Evolutionary conservation across 23 tunicate genomes (phyloP), one percentile per base, ranked within the genome.

Genomic region (Ascidia mentula): DNA sequence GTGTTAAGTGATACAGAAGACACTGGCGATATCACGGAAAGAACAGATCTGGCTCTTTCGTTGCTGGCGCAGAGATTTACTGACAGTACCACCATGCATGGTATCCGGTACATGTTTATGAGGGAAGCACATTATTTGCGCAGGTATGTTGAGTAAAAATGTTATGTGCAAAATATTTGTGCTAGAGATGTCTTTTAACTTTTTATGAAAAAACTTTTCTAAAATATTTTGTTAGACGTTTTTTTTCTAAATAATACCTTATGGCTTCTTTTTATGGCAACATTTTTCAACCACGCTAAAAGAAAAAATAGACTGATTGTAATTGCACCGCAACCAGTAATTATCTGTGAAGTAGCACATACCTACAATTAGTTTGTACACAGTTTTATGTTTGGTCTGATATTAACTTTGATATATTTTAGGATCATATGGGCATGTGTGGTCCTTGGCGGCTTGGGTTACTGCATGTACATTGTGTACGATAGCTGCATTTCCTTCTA

Each of bases 51-150:
- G 39, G 84, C 72, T 9, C 7, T 83, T 45, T 30, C 80, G 2
- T 5, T 78, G 38, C 75, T 82, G 20, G 72, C 79, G 18, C 42
- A 46, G 4, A 22, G 72, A 13, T 89, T 89, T 71, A 45, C 79
- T 0, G 95, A 89, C 0, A 83, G 78, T 70, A 77, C 79, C 13
- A 81, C 89, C 28, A 79, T 89, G 88, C 95, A 89, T 78, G 95
- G 95, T 0, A 18, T 89, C 34, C 38, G 95, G 60, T 84, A 89
- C 46, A 53, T 89, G 9, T 89, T 89, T 61, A 84, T 74, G 84
- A 79, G 76, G 37, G 73, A 83, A 42, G 81, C 81, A 4, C 40
- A 72, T 45, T 78, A 53, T 59, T 9, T 53, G 7, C 59, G 95
- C 38, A 84, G 95, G 95, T 89, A 53, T 3, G 65, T 53, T 9